These are phyloP conservation scores for Lepus americanus DNA, from an alignment of 2,113 vertebrate species.

Conservation along the genomic window DNA sequence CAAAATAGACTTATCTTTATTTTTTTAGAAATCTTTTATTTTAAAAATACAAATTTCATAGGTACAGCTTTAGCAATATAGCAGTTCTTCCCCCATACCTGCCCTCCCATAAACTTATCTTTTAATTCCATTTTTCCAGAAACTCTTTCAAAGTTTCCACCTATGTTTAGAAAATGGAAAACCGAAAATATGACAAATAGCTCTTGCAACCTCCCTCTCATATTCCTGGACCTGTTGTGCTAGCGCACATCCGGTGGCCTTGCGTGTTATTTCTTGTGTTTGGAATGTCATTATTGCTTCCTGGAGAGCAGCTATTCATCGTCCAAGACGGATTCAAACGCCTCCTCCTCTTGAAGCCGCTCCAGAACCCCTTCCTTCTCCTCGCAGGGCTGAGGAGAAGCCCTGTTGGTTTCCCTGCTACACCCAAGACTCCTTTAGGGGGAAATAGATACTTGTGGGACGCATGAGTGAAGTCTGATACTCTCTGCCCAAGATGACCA, in stretches of 20 bases:
- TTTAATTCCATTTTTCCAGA: too few relatives aligned
- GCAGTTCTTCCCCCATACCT: too few relatives aligned
- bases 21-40: too few relatives aligned
- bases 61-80: too few relatives aligned
- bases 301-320: constrained; percentile 51
- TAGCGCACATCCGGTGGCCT: background rate
- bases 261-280: background rate
- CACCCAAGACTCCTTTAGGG: constrained; percentile 20
- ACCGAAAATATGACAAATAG: background rate
- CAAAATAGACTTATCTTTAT: too few relatives aligned
- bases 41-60: too few relatives aligned
- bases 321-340: constrained; percentile 48
- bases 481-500: background rate
- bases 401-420: background rate
- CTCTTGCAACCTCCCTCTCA: background rate
- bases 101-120: too few relatives aligned
- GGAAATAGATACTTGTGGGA: background rate
- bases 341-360: constrained; percentile 38
- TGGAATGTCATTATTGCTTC: constrained; percentile 37
- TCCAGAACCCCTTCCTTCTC: constrained; percentile 52
- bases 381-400: background rate
- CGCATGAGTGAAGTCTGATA: constrained; percentile 16
- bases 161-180: background rate
- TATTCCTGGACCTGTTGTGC: background rate
- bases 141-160: too few relatives aligned